Evolutionary conservation across 2,888 invertebrate species (phyloP).

Genomic region (Achlya flavicornis): DNA sequence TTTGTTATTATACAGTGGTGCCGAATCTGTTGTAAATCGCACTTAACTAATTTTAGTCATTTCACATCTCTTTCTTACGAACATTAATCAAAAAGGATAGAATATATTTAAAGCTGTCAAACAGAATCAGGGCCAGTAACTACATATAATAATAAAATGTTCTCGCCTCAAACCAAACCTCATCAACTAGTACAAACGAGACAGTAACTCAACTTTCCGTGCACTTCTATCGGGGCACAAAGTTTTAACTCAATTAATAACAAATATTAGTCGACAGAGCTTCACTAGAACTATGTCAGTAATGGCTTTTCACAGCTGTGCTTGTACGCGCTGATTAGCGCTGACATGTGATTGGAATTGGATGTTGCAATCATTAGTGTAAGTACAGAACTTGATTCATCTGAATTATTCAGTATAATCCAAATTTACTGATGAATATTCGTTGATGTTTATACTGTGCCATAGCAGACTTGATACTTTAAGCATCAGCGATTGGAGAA

Average conservation of each 20-base stretch:
- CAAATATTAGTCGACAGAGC: constrained; percentile 1
- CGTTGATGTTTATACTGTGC: neutral
- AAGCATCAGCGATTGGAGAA: no score
- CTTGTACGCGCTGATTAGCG: constrained; percentile 5
- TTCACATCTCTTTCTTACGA: no score
- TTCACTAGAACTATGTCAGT: neutral
- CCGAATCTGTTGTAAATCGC: no score
- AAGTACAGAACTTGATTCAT: neutral
- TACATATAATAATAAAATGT: no score
- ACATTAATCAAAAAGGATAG: no score
- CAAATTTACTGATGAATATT: neutral
- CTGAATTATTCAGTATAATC: constrained; percentile 10
- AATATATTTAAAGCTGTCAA: no score
- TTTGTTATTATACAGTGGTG: no score
- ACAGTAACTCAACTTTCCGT: neutral
- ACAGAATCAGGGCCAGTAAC: no score
- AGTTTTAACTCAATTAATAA: neutral
- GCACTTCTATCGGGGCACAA: neutral
- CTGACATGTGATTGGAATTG: constrained; percentile 1
- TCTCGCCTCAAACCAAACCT: no score
- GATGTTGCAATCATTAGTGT: neutral
- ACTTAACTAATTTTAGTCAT: no score
- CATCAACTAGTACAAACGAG: no score
- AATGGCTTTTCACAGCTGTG: neutral
- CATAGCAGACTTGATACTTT: no score